phyloP scores from a whole-genome alignment of 2,113 vertebrate genomes.

The Myxocyprinus asiaticus region DNA sequence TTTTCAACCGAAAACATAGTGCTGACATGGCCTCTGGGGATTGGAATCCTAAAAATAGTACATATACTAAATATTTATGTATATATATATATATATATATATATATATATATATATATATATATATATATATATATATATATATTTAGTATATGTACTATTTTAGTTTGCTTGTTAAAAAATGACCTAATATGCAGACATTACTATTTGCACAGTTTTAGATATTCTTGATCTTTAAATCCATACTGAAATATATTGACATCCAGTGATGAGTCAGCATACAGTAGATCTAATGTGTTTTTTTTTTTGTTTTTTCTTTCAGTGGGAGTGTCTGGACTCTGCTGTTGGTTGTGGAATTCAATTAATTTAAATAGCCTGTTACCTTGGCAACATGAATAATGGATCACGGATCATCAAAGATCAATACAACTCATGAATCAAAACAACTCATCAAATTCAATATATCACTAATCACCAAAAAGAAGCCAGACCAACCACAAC shows the following conservation, averaged over 20 bases:
- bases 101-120: too few relatives aligned
- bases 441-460: background rate
- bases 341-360: background rate
- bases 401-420: background rate
- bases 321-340: background rate
- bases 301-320: too few relatives aligned
- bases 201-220: background rate
- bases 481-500: slow-evolving; percentile 7
- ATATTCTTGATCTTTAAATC: background rate
- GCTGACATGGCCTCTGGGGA: too few relatives aligned
- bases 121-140: too few relatives aligned
- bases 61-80: background rate
- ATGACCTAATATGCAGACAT: too few relatives aligned
- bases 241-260: slow-evolving; percentile 23
- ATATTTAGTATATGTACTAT: too few relatives aligned
- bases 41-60: too few relatives aligned
- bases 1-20: too few relatives aligned
- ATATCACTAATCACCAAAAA: slow-evolving; percentile 7
- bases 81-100: too few relatives aligned
- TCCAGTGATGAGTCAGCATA: too few relatives aligned
- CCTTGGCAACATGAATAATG: slow-evolving; percentile 37
- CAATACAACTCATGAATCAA: slow-evolving; percentile 14
- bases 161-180: too few relatives aligned
- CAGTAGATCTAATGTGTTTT: background rate
- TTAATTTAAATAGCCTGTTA: slow-evolving; percentile 5